These are phyloP conservation scores for Schizopygopsis malacanthus DNA, from an alignment of 2,797 vertebrate genomes.

Conservation along the genomic window DNA sequence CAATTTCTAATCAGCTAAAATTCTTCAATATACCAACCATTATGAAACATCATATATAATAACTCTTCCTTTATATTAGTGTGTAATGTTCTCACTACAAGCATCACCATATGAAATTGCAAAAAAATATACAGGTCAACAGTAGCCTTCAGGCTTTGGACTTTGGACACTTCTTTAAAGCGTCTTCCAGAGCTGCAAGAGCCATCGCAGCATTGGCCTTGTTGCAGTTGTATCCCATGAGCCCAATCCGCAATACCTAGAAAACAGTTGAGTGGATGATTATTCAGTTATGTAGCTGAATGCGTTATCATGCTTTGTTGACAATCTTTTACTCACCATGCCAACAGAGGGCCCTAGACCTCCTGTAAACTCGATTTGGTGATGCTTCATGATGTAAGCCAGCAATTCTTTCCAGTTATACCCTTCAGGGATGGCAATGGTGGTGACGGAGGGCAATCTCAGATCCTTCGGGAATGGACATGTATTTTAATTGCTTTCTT, in stretches of 20 bases:
- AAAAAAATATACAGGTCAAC: neutral
- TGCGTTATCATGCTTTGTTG: neutral
- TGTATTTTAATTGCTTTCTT: neutral
- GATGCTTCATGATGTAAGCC: constrained; percentile 85
- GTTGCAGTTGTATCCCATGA: constrained; percentile 95
- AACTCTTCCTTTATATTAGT: constrained; percentile 14
- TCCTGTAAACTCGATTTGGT: constrained; percentile 87
- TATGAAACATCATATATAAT: constrained; percentile 13
- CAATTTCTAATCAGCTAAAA: neutral
- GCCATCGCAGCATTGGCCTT: constrained; percentile 82
- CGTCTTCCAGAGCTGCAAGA: constrained; percentile 81
- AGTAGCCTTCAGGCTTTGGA: constrained; percentile 78
- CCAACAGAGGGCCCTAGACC: constrained; percentile 89
- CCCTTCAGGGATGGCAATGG: constrained; percentile 84
- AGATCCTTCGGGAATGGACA: constrained; percentile 73
- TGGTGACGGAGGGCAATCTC: constrained; percentile 91
- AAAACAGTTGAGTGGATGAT: constrained; percentile 1
- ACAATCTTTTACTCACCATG: constrained; percentile 79
- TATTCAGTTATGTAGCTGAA: neutral
- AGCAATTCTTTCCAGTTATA: constrained; percentile 88
- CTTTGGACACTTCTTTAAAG: constrained; percentile 83
- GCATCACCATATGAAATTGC: neutral
- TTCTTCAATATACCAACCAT: constrained; percentile 5
- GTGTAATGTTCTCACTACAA: neutral
- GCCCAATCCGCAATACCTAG: constrained; percentile 91